Evolutionary conservation across 2,113 vertebrate genomes (phyloP), one percentile per base, ranked within the genome.

Genomic region (Macrotus californicus): DNA sequence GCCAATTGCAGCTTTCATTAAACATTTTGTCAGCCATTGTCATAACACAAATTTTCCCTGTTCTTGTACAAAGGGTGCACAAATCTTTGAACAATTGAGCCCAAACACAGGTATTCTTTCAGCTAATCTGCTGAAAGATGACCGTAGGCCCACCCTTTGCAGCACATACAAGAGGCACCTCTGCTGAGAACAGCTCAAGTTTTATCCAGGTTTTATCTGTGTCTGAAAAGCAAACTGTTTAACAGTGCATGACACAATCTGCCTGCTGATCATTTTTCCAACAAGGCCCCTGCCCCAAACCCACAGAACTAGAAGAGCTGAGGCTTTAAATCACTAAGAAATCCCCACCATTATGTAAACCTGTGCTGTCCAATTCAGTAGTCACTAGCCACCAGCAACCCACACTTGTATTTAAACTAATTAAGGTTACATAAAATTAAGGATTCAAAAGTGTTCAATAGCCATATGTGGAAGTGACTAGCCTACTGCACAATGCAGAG

Each of bases 91-190:
- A 98, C 98, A 99, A 98, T 96, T 90, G 87, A 96, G 94, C 95
- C 93, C 91, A 94, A 98, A 96, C 93, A 77, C 16, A 97, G 98
- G 98, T 98, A 98, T 98, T 97, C 98, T 98, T 98, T 98, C 96
- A 97, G 96, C 95, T 98, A 98, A 98, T 98, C 98, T 98, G 99
- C 97, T 67, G 97, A 99, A 98, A 99, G 98, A 98, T 98, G 98
- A 97, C 97, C 84, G 89, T 97, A 97, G n/a, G 98, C 98, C 98
- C 93, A 61, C 98, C 97, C 79, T 97, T 89, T 41, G 66, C 96
- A 97, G 96, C 98, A 98, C 95, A 94, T 43, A 92, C 93, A 92
- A 66, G 59, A 91, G 92, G 90, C 54, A 92, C 81, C 83, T 94
- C 52, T 31, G 29, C 12, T 36, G 67, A 75, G 91, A 79, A 87